These are phyloP conservation scores for Hyperoplus lanceolatus DNA, from an alignment of 2,797 vertebrate genomes.

Conservation along the genomic window DNA sequence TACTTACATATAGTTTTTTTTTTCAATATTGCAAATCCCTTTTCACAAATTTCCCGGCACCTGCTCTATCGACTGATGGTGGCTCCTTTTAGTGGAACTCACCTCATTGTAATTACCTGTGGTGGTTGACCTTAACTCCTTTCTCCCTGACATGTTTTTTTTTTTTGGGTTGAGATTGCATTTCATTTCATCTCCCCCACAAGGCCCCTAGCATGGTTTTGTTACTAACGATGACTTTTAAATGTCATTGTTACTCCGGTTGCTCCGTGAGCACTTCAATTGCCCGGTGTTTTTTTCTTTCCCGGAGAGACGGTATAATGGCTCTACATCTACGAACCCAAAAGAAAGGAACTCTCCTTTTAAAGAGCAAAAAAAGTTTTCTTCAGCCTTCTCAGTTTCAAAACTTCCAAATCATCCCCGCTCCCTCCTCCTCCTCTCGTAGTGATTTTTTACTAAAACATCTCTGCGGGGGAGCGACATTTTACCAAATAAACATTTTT, in stretches of 20 bases:
- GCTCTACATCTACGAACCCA: constrained; percentile 23
- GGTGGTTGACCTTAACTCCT: constrained; percentile 58
- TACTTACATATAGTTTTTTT: too few species aligned
- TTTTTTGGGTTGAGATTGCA: constrained; percentile 59
- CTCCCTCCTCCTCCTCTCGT: constrained; percentile 20
- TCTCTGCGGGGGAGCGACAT: constrained; percentile 73
- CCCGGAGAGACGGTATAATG: constrained; percentile 23
- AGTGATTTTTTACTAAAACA: constrained; percentile 51
- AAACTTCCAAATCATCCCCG: constrained; percentile 39
- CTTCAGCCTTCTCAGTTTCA: constrained; percentile 10
- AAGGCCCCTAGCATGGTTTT: constrained; percentile 56
- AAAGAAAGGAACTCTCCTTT: constrained; percentile 35
- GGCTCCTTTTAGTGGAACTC: constrained; percentile 34
- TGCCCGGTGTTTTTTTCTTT: constrained; percentile 15
- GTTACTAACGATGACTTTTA: constrained; percentile 81
- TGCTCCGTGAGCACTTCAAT: constrained; percentile 37
- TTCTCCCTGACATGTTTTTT: constrained; percentile 53
- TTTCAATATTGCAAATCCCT: too few species aligned
- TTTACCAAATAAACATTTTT: constrained; percentile 76
- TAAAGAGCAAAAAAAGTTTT: constrained; percentile 11
- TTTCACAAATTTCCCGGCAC: background rate
- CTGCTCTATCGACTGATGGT: constrained; percentile 38
- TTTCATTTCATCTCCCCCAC: constrained; percentile 48
- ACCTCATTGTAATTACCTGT: constrained; percentile 47
- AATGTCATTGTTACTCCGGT: constrained; percentile 77